phyloP scores from a whole-genome alignment of 2,888 invertebrate genomes.

The Pristionchus japonicus region DNA sequence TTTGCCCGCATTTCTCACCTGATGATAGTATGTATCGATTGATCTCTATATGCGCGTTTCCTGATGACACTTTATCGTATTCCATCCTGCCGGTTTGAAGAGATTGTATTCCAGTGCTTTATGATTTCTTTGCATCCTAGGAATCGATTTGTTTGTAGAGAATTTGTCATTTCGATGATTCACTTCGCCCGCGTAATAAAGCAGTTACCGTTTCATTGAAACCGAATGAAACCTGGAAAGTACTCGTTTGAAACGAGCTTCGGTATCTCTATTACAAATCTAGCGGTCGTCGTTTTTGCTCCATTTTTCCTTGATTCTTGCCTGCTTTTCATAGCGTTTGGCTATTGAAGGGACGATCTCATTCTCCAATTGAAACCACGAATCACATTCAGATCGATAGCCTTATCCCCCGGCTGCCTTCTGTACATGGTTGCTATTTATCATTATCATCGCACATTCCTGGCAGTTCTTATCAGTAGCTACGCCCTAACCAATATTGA shows the following conservation, averaged over 20 bases:
- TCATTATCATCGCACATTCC: background rate
- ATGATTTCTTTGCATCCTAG: background rate
- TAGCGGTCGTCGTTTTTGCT: background rate
- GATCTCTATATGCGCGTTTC: background rate
- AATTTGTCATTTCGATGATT: background rate
- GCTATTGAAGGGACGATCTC: too few species aligned
- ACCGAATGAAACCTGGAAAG: background rate
- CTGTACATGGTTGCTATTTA: background rate
- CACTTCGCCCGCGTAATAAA: background rate
- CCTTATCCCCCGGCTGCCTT: background rate
- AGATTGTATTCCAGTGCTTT: background rate
- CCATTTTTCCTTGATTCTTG: background rate
- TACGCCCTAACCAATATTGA: too few species aligned
- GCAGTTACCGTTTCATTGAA: too few species aligned
- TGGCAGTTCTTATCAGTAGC: background rate
- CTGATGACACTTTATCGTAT: background rate
- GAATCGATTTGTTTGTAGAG: background rate
- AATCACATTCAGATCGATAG: too few species aligned
- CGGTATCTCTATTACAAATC: background rate
- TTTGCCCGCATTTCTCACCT: background rate
- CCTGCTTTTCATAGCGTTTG: too few species aligned
- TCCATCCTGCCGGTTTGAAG: background rate
- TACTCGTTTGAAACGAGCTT: background rate
- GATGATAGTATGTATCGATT: slow-evolving; percentile 12
- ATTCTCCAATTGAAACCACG: too few species aligned